Evolutionary conservation across 1,140 invertebrate species (phyloP).

Genomic region (Philotrypesis tridentata): DNA sequence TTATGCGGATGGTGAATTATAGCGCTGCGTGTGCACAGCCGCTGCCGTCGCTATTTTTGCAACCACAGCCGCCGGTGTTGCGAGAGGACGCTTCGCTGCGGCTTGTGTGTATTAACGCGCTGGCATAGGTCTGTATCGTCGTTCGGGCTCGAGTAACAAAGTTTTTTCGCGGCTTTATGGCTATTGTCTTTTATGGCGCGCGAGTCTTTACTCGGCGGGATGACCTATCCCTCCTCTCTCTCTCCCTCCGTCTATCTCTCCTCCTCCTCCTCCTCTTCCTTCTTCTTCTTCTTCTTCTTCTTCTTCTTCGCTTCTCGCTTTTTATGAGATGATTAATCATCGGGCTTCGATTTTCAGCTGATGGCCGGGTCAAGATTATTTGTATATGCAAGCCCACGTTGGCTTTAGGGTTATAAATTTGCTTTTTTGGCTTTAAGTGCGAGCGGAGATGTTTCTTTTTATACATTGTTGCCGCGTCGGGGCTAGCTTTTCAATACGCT

Average conservation of each 20-base stretch:
- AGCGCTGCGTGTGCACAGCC: constrained; percentile 38
- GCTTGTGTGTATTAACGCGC: constrained; percentile 42
- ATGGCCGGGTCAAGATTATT: constrained; percentile 36
- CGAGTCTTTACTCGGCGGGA: constrained; percentile 11
- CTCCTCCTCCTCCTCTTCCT: too few relatives aligned
- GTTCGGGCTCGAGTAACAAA: not conserved
- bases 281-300: too few relatives aligned
- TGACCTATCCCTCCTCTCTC: not conserved
- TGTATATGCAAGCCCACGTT: constrained; percentile 19
- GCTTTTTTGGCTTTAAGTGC: constrained; percentile 10
- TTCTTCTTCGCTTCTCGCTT: not conserved
- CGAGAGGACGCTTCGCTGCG: constrained; percentile 52
- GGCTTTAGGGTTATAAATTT: constrained; percentile 39
- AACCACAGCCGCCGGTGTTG: constrained; percentile 57
- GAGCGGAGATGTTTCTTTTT: constrained; percentile 15
- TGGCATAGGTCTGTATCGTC: not conserved
- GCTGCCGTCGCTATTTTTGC: constrained; percentile 54
- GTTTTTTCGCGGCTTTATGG: constrained; percentile 42
- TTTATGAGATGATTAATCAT: constrained; percentile 49
- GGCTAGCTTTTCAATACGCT: not conserved
- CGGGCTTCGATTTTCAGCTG: constrained; percentile 38
- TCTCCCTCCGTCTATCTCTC: too few relatives aligned
- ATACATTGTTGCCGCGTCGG: not conserved
- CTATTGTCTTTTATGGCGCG: constrained; percentile 41
- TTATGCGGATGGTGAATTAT: constrained; percentile 67